phyloP scores from a whole-genome alignment of 2,888 invertebrate genomes.

The Sisyra terminalis region DNA sequence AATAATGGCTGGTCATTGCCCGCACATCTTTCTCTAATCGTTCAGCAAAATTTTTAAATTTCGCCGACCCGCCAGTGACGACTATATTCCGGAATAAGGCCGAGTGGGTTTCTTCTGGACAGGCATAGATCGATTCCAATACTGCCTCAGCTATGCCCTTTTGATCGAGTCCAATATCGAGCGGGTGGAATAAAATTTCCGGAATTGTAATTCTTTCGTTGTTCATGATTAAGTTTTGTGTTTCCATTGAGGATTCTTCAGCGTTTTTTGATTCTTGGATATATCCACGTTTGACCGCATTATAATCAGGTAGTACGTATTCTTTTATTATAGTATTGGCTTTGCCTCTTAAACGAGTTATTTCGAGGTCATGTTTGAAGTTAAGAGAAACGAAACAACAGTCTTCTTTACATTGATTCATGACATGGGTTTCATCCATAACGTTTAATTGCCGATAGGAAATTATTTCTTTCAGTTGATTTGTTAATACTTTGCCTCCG shows the following conservation, averaged over 20 bases:
- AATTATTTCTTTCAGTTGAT: slow-evolving; percentile 92
- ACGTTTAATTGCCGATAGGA: slow-evolving; percentile 95
- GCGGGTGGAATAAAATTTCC: slow-evolving; percentile 86
- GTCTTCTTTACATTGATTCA: slow-evolving; percentile 97
- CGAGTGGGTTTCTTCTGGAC: slow-evolving; percentile 57
- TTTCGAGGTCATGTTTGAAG: slow-evolving; percentile 64
- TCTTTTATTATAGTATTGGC: slow-evolving; percentile 65
- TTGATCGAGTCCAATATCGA: slow-evolving; percentile 78
- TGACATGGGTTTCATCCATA: slow-evolving; percentile 96
- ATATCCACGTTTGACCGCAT: slow-evolving; percentile 62
- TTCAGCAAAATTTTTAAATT: slow-evolving; percentile 73
- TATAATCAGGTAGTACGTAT: slow-evolving; percentile 94
- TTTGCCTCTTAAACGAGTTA: slow-evolving; percentile 38
- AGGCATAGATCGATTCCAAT: slow-evolving; percentile 53
- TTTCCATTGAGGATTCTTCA: slow-evolving; percentile 31
- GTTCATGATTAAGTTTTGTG: slow-evolving; percentile 70
- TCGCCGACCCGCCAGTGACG: slow-evolving; percentile 62
- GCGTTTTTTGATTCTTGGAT: slow-evolving; percentile 22
- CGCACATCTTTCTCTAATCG: slow-evolving; percentile 63
- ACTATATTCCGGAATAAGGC: slow-evolving; percentile 70
- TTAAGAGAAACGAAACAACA: slow-evolving; percentile 82
- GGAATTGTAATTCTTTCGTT: slow-evolving; percentile 93
- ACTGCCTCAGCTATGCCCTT: slow-evolving; percentile 90
- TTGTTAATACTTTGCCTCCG: slow-evolving; percentile 88
- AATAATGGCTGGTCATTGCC: slow-evolving; percentile 58